phyloP scores from a whole-genome alignment of 2,888 invertebrate genomes.

The Thecophora atra region DNA sequence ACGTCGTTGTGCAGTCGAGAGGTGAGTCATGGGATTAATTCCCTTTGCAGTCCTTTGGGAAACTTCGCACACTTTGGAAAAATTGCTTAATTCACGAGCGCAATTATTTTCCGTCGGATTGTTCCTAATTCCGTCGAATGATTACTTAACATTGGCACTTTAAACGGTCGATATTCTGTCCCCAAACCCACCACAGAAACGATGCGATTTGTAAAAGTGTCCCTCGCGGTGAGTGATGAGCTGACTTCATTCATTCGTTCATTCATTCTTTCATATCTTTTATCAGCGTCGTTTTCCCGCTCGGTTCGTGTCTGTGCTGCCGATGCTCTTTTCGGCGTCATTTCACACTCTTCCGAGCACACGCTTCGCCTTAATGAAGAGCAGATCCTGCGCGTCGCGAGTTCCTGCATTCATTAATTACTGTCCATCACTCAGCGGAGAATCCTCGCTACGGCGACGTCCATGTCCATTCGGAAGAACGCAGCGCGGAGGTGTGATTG shows the following conservation, averaged over 20 bases:
- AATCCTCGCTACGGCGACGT: not conserved
- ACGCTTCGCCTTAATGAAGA: constrained; percentile 36
- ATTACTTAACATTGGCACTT: not conserved
- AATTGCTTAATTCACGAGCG: not conserved
- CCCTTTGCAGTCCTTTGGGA: not conserved
- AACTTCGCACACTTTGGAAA: not conserved
- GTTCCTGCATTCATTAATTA: constrained; percentile 41
- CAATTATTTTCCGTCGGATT: not conserved
- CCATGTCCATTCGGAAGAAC: constrained; percentile 5
- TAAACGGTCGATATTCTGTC: not conserved
- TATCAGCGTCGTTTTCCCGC: not conserved
- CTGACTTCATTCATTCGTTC: not conserved
- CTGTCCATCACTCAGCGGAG: constrained; percentile 22
- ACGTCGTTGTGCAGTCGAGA: not conserved
- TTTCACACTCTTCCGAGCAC: constrained; percentile 41
- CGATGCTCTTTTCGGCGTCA: constrained; percentile 23
- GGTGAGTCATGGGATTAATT: not conserved
- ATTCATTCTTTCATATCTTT: not conserved
- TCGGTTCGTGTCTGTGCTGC: not conserved
- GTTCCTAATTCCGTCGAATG: not conserved
- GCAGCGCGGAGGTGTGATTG: constrained; percentile 40
- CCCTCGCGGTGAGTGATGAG: not conserved
- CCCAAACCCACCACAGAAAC: not conserved
- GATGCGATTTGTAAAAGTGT: constrained; percentile 5
- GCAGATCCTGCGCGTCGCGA: constrained; percentile 26